A percentile compares a stretch with the other conserved stretches of the same genome.
Evolutionary conservation across 2,888 invertebrate species (phyloP).

Genomic region (Trichogramma dendrolimi): DNA sequence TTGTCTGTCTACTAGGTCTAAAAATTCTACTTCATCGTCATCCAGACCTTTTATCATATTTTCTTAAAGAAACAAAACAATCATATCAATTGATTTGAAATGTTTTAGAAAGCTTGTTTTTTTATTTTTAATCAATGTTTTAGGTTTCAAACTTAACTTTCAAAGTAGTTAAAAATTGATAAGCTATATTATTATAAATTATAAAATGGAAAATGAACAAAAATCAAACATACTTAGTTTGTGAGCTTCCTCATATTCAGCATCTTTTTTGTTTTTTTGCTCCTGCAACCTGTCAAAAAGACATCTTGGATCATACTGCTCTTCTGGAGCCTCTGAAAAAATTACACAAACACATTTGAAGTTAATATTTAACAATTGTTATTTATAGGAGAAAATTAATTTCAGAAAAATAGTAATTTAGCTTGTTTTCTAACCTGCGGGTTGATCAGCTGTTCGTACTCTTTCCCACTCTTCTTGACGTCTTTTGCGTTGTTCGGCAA

Average conservation of each 20-base stretch:
- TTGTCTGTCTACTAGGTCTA: slow-evolving; percentile 83
- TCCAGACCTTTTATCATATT: slow-evolving; percentile 87
- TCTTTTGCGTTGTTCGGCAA: slow-evolving; percentile 72
- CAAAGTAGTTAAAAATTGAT: background rate
- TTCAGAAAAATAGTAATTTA: slow-evolving; percentile 6
- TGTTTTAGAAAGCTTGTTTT: background rate
- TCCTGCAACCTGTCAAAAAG: slow-evolving; percentile 91
- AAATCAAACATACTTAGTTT: slow-evolving; percentile 74
- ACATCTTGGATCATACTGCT: slow-evolving; percentile 75
- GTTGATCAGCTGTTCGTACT: slow-evolving; percentile 86
- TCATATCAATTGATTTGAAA: background rate
- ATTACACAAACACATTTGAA: slow-evolving; percentile 5
- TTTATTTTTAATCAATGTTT: too few species aligned
- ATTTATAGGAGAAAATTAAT: slow-evolving; percentile 1
- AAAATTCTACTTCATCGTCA: slow-evolving; percentile 93
- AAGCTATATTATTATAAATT: too few species aligned
- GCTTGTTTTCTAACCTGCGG: slow-evolving; percentile 63
- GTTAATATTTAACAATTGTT: background rate
- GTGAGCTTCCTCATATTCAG: slow-evolving; percentile 92
- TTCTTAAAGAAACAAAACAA: slow-evolving; percentile 54
- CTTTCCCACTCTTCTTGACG: slow-evolving; percentile 97
- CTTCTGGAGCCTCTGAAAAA: slow-evolving; percentile 80
- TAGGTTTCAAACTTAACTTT: background rate
- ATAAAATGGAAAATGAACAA: background rate
- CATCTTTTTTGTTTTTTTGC: slow-evolving; percentile 84